These are phyloP conservation scores for Amphipoea lucens DNA, from an alignment of 2,888 invertebrate genomes.

Conservation along the genomic window DNA sequence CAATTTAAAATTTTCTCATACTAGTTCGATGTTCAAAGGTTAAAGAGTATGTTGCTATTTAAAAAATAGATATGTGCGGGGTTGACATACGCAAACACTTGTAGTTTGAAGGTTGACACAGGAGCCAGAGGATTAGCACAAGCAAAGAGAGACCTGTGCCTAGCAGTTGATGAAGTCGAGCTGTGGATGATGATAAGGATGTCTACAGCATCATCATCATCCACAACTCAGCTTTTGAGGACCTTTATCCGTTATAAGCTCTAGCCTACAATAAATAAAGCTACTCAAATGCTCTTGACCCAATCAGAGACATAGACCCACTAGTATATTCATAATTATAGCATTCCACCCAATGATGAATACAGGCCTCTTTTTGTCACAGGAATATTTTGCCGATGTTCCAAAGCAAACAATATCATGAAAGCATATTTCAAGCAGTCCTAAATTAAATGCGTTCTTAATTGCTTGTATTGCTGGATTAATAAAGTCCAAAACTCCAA, in stretches of 20 bases:
- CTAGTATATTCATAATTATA: background rate
- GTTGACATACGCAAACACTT: background rate
- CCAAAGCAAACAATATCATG: background rate
- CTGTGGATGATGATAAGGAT: too few species aligned
- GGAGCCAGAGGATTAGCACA: too few species aligned
- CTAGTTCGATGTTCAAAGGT: background rate
- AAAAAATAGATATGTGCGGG: background rate
- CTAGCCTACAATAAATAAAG: background rate
- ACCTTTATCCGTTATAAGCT: too few species aligned
- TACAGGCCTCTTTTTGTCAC: background rate
- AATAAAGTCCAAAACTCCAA: slow-evolving; percentile 23
- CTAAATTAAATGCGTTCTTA: background rate
- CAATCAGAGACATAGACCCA: background rate
- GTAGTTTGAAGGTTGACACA: background rate
- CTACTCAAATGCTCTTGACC: background rate
- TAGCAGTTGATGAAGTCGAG: background rate
- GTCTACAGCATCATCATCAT: too few species aligned
- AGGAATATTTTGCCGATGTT: background rate
- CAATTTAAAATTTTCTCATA: slow-evolving; percentile 1
- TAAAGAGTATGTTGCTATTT: background rate
- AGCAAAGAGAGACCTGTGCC: background rate
- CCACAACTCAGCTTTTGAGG: too few species aligned
- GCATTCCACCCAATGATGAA: background rate
- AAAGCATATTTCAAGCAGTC: background rate
- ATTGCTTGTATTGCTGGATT: background rate